Base-by-base conservation (phyloP, 2,888 invertebrate species). In the Ptilodon capucinus region DNA sequence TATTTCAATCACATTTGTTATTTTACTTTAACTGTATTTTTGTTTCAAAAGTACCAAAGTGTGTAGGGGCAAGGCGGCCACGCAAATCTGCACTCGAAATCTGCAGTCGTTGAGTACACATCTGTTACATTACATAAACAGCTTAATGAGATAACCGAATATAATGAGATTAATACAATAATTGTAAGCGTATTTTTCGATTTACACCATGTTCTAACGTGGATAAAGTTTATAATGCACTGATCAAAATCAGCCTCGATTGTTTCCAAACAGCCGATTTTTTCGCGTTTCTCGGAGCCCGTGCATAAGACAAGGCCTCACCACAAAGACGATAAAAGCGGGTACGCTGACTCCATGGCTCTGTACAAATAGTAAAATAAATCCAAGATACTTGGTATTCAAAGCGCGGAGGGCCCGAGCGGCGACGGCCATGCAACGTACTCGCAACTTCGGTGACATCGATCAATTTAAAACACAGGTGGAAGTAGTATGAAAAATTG, bases 301-400 rank as follows among this genome's bases (percentile, higher is more conserved):
- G 9, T 47, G 42, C 28, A 43, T 44, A 60, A 66, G 53, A 60
- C 60, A 65, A 57, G 53, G 48, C 51, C 46, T 63, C 45, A 28
- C 60, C 57, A 56, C 64, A 60, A 66, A 65, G 64, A 53, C 66
- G 64, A 65, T 65, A 67, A 67, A 61, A 61, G 64, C 64, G 51
- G 51, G 60, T 53, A 57, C 52, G 64, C 65, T 67, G 65, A 62
- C 62, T 62, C 46, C 48, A 51, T 44, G 56, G 41, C 25, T 41
- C 18, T 25, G 47, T 53, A 49, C 39, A 64, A 54, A 48, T 42
- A 55, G 65, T 51, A 55, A 57, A 62, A 67, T 64, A 67, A 67
- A 68, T 62, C 68, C 57, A 19, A 38, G 32, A 34, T 39, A 42
- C 41, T 47, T 47, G 42, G 42, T 47, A 42, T 42, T 47, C 47